Evolutionary conservation across 2,888 invertebrate genomes (phyloP).

Genomic region (Ernsta delagoae): DNA sequence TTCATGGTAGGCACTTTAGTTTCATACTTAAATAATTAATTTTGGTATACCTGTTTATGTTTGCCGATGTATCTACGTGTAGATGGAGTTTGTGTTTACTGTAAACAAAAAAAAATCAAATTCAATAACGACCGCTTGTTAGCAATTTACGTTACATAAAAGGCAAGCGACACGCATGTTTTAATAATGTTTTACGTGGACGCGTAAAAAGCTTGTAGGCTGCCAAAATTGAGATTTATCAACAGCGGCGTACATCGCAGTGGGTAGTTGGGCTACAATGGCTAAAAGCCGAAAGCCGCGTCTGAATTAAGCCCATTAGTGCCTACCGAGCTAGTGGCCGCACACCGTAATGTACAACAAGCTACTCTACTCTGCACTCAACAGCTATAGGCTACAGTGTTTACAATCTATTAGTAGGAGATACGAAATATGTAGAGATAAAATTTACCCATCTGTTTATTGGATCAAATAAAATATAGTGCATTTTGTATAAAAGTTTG

Average conservation of each 20-base stretch:
- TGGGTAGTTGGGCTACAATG: conserved; percentile 68
- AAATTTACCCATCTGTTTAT: too few species aligned
- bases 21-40: too few species aligned
- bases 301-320: conserved; percentile 81
- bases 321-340: conserved; percentile 67
- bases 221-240: conserved; percentile 45
- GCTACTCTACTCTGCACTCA: conserved; percentile 37
- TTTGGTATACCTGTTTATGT: too few species aligned
- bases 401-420: conserved; percentile 4
- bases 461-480: too few species aligned
- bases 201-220: conserved; percentile 27
- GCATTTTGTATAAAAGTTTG: too few species aligned
- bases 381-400: not conserved
- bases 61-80: too few species aligned
- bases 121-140: not conserved
- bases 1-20: too few species aligned
- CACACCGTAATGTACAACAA: conserved; percentile 68
- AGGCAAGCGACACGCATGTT: not conserved
- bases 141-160: not conserved
- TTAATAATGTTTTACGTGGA: conserved; percentile 44
- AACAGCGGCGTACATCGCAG: not conserved
- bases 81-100: too few species aligned
- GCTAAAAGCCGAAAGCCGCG: conserved; percentile 82
- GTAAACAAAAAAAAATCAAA: not conserved
- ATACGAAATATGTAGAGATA: too few species aligned